Conservation (phyloP, 2,113 vertebrate species). For the Dascyllus trimaculatus region DNA sequence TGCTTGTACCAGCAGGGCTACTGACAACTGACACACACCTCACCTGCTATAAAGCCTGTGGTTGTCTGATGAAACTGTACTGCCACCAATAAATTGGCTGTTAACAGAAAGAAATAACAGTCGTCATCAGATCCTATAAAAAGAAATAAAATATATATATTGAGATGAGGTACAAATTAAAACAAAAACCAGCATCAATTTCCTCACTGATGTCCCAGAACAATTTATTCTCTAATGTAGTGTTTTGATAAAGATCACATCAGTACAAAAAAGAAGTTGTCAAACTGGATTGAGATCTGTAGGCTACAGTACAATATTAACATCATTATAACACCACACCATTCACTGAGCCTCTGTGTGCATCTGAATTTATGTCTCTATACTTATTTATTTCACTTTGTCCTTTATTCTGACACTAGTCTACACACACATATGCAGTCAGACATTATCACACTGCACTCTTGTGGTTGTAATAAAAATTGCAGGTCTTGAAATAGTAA, state of each 20-base stretch:
- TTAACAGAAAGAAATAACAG: slow-evolving; percentile 39
- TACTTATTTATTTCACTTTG: neutral
- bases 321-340: neutral
- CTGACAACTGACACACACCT: slow-evolving; percentile 36
- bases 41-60: slow-evolving; percentile 45
- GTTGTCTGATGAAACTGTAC: slow-evolving; percentile 3
- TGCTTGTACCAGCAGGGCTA: slow-evolving; percentile 6
- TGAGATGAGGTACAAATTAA: neutral
- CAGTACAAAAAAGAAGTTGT: neutral
- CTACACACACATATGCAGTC: neutral
- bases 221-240: neutral
- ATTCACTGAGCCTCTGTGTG: neutral
- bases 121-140: neutral
- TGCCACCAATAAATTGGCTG: slow-evolving; percentile 42
- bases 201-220: too few species aligned
- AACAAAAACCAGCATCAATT: neutral
- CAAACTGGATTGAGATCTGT: neutral
- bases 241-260: neutral
- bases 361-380: neutral
- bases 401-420: neutral
- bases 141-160: neutral
- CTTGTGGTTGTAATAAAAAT: slow-evolving; percentile 45
- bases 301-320: neutral
- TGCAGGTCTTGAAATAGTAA: slow-evolving; percentile 9
- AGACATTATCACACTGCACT: slow-evolving; percentile 53